Conservation (phyloP, 1,140 invertebrate genomes). For the Lerema accius region DNA sequence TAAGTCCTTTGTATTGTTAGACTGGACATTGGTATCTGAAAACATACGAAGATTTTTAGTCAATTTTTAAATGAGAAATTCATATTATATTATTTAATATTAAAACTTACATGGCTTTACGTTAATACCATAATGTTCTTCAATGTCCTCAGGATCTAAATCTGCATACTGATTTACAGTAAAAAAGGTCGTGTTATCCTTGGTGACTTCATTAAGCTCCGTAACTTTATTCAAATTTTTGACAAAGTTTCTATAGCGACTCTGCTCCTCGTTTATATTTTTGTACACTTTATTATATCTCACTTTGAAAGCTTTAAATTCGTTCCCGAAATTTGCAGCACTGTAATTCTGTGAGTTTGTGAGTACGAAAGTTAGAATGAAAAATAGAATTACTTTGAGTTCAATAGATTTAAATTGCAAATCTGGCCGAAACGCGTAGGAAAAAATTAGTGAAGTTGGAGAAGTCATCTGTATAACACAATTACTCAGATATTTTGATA, state of each 20-base stretch:
- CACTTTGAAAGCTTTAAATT: constrained; percentile 54
- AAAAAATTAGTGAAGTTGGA: background rate
- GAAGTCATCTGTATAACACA: background rate
- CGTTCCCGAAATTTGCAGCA: constrained; percentile 39
- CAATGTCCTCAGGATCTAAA: constrained; percentile 46
- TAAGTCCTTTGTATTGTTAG: constrained; percentile 30
- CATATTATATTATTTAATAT: background rate
- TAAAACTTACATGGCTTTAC: constrained; percentile 51
- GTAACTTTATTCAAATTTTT: constrained; percentile 53
- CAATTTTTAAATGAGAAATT: too few relatives aligned
- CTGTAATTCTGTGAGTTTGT: constrained; percentile 31
- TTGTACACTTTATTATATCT: constrained; percentile 56
- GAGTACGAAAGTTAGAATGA: constrained; percentile 2
- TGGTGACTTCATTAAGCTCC: constrained; percentile 44
- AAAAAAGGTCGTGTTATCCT: constrained; percentile 46
- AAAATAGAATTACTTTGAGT: background rate
- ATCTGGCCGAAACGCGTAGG: constrained; percentile 24
- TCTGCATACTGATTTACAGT: constrained; percentile 59
- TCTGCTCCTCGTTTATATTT: constrained; percentile 42
- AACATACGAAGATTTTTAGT: too few relatives aligned
- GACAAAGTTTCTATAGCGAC: constrained; percentile 49
- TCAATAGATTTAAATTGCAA: constrained; percentile 22
- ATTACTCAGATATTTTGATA: background rate
- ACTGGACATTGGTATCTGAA: constrained; percentile 41
- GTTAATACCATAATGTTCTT: constrained; percentile 47